Evolutionary conservation across 2,888 invertebrate genomes (phyloP).

Genomic region (Merodon equestris): DNA sequence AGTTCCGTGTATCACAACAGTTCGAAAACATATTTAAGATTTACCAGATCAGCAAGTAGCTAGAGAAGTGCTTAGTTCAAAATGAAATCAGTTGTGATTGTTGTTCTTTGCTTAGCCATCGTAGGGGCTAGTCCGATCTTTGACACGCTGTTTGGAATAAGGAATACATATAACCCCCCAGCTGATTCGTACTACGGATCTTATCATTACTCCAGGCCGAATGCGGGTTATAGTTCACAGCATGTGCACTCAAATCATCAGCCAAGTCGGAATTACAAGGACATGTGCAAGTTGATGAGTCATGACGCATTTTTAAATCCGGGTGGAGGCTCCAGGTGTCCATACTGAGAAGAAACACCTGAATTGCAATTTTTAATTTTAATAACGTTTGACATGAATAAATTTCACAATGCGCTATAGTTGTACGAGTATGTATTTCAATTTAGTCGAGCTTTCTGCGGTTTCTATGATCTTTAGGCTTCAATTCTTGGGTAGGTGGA

Average conservation of each 20-base stretch:
- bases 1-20: too few relatives aligned
- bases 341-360: too few relatives aligned
- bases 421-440: too few relatives aligned
- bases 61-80: neutral
- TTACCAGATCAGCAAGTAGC: too few relatives aligned
- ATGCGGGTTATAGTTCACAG: conserved; percentile 10
- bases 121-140: conserved; percentile 18
- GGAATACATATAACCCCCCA: neutral
- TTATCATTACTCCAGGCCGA: conserved; percentile 22
- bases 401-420: too few relatives aligned
- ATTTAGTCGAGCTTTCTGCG: too few relatives aligned
- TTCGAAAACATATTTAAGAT: too few relatives aligned
- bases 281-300: conserved; percentile 49
- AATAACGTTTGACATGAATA: too few relatives aligned
- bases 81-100: conserved; percentile 1
- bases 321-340: conserved; percentile 52
- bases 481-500: too few relatives aligned
- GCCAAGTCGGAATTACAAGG: conserved; percentile 35
- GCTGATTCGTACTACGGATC: neutral
- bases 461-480: too few relatives aligned
- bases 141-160: conserved; percentile 31
- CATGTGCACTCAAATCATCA: neutral
- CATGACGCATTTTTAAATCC: conserved; percentile 59
- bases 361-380: too few relatives aligned
- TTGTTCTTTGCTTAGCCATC: neutral